These are phyloP conservation scores for Thomomys bottae DNA, from an alignment of 2,113 vertebrate species.

Conservation along the genomic window DNA sequence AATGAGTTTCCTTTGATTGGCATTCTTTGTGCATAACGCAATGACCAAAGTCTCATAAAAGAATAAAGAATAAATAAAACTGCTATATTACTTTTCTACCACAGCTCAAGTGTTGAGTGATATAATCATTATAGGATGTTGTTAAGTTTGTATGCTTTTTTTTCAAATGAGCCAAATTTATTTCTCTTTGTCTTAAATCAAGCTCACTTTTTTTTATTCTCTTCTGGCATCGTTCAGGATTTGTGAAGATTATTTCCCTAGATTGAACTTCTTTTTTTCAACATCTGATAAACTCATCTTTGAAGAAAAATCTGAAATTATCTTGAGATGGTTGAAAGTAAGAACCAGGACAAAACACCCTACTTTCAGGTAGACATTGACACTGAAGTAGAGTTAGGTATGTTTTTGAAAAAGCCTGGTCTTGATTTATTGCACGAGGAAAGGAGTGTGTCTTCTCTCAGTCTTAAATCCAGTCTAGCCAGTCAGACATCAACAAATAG, in stretches of 20 bases:
- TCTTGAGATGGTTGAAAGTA: conserved; percentile 22
- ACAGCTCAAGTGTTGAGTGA: conserved; percentile 61
- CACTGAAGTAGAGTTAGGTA: not conserved
- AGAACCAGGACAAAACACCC: conserved; percentile 27
- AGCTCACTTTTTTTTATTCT: conserved; percentile 51
- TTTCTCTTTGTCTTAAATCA: conserved; percentile 41
- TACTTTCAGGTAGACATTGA: conserved; percentile 33
- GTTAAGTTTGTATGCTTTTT: conserved; percentile 25
- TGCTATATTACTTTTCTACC: conserved; percentile 63
- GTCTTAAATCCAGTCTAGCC: not conserved
- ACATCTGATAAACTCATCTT: conserved; percentile 44
- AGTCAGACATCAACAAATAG: not conserved
- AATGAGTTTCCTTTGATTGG: conserved; percentile 80
- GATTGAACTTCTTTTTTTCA: not conserved
- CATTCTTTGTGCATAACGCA: conserved; percentile 62
- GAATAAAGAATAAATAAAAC: conserved; percentile 78
- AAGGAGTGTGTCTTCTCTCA: not conserved
- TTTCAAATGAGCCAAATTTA: conserved; percentile 22
- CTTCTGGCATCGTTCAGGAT: conserved; percentile 37
- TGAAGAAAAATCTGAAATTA: conserved; percentile 62
- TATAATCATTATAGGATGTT: conserved; percentile 45
- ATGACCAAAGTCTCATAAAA: conserved; percentile 51
- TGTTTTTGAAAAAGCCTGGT: not conserved
- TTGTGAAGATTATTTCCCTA: conserved; percentile 62
- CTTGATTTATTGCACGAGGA: conserved; percentile 23